Evolutionary conservation across 2,888 invertebrate species (phyloP).

Genomic region (Dicranocentrus wangi): DNA sequence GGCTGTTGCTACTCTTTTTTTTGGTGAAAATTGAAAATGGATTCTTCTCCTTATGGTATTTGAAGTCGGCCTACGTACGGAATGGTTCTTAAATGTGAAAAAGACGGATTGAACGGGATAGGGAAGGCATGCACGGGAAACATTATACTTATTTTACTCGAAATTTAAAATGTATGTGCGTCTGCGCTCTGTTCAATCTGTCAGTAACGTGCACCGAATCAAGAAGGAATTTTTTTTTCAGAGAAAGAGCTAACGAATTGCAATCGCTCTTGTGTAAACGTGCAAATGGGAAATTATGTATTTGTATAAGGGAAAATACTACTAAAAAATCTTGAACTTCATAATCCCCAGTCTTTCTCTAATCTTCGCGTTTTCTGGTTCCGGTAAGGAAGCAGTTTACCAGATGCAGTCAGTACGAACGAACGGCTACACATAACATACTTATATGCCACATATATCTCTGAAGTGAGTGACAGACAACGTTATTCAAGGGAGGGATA

Average conservation of each 20-base stretch:
- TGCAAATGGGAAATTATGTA: slow-evolving; percentile 11
- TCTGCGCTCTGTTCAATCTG: neutral
- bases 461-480: slow-evolving; percentile 21
- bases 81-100: slow-evolving; percentile 30
- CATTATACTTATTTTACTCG: neutral
- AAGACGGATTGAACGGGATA: neutral
- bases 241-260: slow-evolving; percentile 6
- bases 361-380: neutral
- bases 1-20: no score
- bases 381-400: slow-evolving; percentile 2
- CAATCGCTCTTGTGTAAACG: slow-evolving; percentile 23
- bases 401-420: no score
- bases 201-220: slow-evolving; percentile 2
- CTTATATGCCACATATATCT: no score
- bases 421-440: no score
- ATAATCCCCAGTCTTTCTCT: slow-evolving; percentile 5
- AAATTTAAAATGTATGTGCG: neutral
- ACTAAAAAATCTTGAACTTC: slow-evolving; percentile 18
- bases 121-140: neutral
- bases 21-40: slow-evolving; percentile 42
- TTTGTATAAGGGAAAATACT: neutral
- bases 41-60: slow-evolving; percentile 39
- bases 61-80: slow-evolving; percentile 36
- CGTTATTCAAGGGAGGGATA: neutral
- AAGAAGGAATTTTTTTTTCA: neutral